Evolutionary conservation across 2,797 vertebrate species (phyloP), one percentile per base, ranked within the genome.

Genomic region (Micrastur ruficollis): DNA sequence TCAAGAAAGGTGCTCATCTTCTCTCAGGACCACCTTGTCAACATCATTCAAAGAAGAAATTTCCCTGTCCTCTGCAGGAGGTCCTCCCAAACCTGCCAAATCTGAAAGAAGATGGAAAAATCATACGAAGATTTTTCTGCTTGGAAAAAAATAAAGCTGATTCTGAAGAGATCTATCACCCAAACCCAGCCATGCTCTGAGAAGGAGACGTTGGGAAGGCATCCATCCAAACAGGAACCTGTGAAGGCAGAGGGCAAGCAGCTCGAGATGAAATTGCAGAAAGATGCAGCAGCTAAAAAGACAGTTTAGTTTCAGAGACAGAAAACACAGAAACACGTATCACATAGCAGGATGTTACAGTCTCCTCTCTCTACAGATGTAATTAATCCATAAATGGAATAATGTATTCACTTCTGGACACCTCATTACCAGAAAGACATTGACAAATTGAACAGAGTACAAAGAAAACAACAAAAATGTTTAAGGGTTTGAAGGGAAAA

Each of bases 341-440:
- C 88, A 79, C 86, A 61, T 44, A 6, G 74, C 86, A 89, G 90
- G 74, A 94, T 53, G 78, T 31, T 89, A 79, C 71, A 29, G 49
- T n/a, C 92, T 84, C 78, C 67, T 61, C 92, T 95, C 96, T 87
- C 78, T 46, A 52, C 84, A 96, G 83, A 82, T 80, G 74, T 96
- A 96, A 96, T 97, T 96, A 97, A 93, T 95, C 96, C 94, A 95
- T 93, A 95, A 95, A 95, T 85, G 93, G 93, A 92, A 95, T 96
- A 94, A 97, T 91, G 81, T 83, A 95, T 97, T 93, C 94, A 94
- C 68, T 97, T 97, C 94, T 95, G 94, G 95, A 94, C 95, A 97
- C 95, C 88, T 97, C 95, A 96, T 97, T 96, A 97, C 81, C 90
- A 92, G 93, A 80, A 74, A 97, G 92, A 92, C 94, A 89, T 7